These are phyloP conservation scores for Aleadryas rufinucha DNA, from an alignment of 2,113 vertebrate species.

Conservation along the genomic window DNA sequence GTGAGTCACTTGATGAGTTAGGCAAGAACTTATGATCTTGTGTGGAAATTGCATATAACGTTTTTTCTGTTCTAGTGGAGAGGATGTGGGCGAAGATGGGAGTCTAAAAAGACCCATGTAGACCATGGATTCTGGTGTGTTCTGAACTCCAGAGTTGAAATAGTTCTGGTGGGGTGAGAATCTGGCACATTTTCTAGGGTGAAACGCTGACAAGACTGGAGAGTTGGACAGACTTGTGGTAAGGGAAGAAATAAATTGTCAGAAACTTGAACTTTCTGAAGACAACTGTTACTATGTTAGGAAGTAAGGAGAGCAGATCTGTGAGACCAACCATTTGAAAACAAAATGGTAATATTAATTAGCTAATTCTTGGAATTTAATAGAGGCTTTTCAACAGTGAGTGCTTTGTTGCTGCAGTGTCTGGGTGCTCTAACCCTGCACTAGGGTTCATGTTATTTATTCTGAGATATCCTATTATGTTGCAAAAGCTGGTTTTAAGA, in stretches of 20 bases:
- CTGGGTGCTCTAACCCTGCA: not conserved
- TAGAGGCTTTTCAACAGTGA: not conserved
- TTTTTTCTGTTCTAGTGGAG: not conserved
- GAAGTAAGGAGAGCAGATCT: not conserved
- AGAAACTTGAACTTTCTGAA: not conserved
- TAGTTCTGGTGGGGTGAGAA: not conserved
- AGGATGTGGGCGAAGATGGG: not conserved
- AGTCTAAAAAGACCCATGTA: not conserved
- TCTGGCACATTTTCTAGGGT: not conserved
- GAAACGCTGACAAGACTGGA: not conserved
- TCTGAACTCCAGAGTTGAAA: not conserved
- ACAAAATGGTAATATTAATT: not conserved
- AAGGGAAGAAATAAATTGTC: not conserved
- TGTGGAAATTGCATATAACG: rapidly evolving
- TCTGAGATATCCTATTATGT: not conserved
- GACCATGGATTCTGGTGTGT: not conserved
- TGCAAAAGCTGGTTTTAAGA: not conserved
- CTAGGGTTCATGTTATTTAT: not conserved
- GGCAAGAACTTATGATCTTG: not conserved
- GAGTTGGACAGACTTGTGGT: not conserved
- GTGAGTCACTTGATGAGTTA: not conserved
- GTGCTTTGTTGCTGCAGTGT: not conserved
- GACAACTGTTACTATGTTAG: rapidly evolving
- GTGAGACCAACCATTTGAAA: not conserved
- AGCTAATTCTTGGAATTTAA: not conserved